Evolutionary conservation across 2,888 invertebrate genomes (phyloP).

Genomic region (Hemicrepidius hirtus): DNA sequence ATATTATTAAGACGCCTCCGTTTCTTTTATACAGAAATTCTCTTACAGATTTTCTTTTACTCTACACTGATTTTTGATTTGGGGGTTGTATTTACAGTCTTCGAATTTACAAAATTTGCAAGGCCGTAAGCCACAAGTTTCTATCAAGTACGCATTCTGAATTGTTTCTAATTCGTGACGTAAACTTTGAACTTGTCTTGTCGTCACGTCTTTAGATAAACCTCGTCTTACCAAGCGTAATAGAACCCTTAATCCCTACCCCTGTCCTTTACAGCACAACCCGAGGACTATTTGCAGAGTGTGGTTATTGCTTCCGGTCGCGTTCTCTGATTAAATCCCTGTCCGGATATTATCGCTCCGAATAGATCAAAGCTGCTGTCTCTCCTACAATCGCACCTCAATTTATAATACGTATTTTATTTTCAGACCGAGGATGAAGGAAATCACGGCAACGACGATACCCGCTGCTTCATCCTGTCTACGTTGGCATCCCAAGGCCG

Average conservation of each 20-base stretch:
- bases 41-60: too few relatives aligned
- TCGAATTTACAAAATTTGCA: too few relatives aligned
- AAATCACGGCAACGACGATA: conserved; percentile 98
- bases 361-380: conserved; percentile 53
- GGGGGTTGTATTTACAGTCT: too few relatives aligned
- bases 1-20: conserved; percentile 17
- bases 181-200: too few relatives aligned
- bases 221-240: too few relatives aligned
- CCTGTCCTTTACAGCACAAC: not conserved
- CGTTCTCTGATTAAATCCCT: conserved; percentile 53
- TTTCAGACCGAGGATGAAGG: conserved; percentile 98
- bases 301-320: conserved; percentile 59
- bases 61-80: too few relatives aligned
- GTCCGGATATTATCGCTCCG: conserved; percentile 59
- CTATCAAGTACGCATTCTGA: too few relatives aligned
- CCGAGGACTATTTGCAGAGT: conserved; percentile 49
- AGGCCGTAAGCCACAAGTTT: too few relatives aligned
- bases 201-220: too few relatives aligned
- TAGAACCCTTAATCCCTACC: not conserved
- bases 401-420: conserved; percentile 47
- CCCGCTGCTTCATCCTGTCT: conserved; percentile 95
- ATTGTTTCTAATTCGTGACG: too few relatives aligned
- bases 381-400: conserved; percentile 11
- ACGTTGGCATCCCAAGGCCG: conserved; percentile 94
- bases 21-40: too few relatives aligned